These are phyloP conservation scores for Melanotaenia maccullochi DNA, from an alignment of 2,797 vertebrate genomes.

Conservation along the genomic window DNA sequence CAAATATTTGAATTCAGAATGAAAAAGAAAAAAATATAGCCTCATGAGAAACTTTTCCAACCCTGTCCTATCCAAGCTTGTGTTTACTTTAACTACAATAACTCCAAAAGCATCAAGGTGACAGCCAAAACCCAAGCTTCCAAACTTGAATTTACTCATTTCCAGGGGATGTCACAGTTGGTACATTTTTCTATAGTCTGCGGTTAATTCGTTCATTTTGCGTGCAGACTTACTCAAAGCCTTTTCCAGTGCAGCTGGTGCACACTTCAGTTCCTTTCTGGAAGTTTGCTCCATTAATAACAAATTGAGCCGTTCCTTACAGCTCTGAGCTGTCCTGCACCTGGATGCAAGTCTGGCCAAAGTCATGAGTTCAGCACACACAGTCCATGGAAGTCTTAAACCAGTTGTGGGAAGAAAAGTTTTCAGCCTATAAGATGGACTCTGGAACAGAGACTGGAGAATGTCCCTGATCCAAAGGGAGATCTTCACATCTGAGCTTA, in stretches of 20 bases:
- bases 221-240: slow-evolving; percentile 43
- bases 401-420: slow-evolving; percentile 34
- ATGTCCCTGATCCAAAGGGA: slow-evolving; percentile 37
- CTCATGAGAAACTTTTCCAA: neutral
- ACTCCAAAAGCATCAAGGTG: neutral
- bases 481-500: slow-evolving; percentile 27
- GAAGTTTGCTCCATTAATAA: slow-evolving; percentile 68
- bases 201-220: slow-evolving; percentile 29
- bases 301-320: slow-evolving; percentile 67
- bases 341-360: slow-evolving; percentile 69
- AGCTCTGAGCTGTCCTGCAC: slow-evolving; percentile 60
- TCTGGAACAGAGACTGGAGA: slow-evolving; percentile 35
- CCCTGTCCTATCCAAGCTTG: neutral
- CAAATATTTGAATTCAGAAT: neutral
- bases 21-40: neutral
- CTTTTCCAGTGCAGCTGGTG: slow-evolving; percentile 65
- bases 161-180: slow-evolving; percentile 26
- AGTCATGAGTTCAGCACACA: slow-evolving; percentile 60
- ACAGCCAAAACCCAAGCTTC: slow-evolving; percentile 9
- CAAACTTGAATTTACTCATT: slow-evolving; percentile 6
- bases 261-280: slow-evolving; percentile 42
- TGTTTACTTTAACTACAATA: neutral
- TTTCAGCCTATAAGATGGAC: slow-evolving; percentile 32
- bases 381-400: slow-evolving; percentile 42
- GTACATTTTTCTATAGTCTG: slow-evolving; percentile 17